Evolutionary conservation across 1,140 invertebrate genomes (phyloP), one percentile per base, ranked within the genome.

Genomic region (Drosophila ohnishii): DNA sequence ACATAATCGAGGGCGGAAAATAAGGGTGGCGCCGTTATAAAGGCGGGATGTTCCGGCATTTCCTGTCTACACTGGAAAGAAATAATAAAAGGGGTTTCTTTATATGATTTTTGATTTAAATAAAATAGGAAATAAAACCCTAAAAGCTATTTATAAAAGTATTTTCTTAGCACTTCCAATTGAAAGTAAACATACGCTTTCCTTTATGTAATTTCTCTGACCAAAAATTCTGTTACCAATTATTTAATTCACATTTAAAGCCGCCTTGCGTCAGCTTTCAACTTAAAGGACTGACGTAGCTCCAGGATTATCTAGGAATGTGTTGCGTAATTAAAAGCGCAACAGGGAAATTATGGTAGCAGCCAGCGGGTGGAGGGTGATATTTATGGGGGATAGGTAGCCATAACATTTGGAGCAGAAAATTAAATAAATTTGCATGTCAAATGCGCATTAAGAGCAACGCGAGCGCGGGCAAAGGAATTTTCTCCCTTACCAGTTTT

Each of bases 351-450:
- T 58, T 39, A 47, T 35, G 51, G 53, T 34, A 5, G 56, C 22
- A 44, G 3, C 8, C 28, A 10, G 6, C 25, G 11, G 6, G 2
- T 11, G 39, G 3, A 19, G 37, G n/a, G 6, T 16, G 2, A 42
- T 67, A 69, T 53, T 53, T 69, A 50, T 71, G 50, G 22, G 11
- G 40, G 44, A 39, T 58, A 55, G 77, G 69, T 62, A 37, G 39
- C 42, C 51, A 56, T 75, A 75, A 48, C 60, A 82, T 82, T 87
- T 79, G 69, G 78, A 83, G 84, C 84, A 87, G 84, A 87, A 87
- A 87, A 87, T 87, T 88, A 87, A 87, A 87, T 88, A 88, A 87
- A 87, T 87, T 87, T 87, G 84, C 84, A 88, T 87, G 84, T 87
- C 80, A 87, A 87, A 87, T 83, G 80, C 84, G 77, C 84, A 83